Conservation (phyloP, 2,797 vertebrate genomes). For the Lophotriccus pileatus region DNA sequence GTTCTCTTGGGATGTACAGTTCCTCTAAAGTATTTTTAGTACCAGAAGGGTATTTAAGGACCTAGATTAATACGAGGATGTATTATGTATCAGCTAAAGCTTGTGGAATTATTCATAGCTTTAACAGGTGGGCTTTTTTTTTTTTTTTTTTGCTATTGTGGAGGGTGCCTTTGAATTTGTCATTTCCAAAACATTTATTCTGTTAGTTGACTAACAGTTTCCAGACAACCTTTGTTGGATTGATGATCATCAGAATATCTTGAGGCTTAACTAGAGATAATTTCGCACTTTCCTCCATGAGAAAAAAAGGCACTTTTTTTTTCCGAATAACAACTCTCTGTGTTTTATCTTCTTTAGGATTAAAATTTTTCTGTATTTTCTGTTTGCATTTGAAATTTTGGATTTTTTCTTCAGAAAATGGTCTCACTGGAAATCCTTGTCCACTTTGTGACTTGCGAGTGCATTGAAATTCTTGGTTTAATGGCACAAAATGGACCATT, state of each 20-base stretch:
- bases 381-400: not conserved
- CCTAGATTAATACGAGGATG: constrained; percentile 52
- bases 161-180: not conserved
- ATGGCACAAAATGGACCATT: not conserved
- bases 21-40: constrained; percentile 52
- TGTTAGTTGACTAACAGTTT: not conserved
- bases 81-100: constrained; percentile 20
- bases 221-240: not conserved
- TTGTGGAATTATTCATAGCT: constrained; percentile 40
- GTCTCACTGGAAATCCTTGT: not conserved
- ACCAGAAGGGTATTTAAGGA: constrained; percentile 40
- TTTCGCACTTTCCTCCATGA: not conserved
- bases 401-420: not conserved
- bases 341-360: not conserved
- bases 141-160: not conserved
- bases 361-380: not conserved
- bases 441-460: not conserved
- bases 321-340: not conserved
- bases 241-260: not conserved
- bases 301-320: not conserved
- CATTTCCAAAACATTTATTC: not conserved
- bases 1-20: constrained; percentile 18
- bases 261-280: not conserved
- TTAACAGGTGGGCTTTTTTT: constrained; percentile 14
- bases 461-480: not conserved